Percentiles rank a stretch among this genome's conserved stretches.
These are phyloP conservation scores for Hoplostethus mediterraneus DNA, from an alignment of 2,797 vertebrate species.

Conservation along the genomic window DNA sequence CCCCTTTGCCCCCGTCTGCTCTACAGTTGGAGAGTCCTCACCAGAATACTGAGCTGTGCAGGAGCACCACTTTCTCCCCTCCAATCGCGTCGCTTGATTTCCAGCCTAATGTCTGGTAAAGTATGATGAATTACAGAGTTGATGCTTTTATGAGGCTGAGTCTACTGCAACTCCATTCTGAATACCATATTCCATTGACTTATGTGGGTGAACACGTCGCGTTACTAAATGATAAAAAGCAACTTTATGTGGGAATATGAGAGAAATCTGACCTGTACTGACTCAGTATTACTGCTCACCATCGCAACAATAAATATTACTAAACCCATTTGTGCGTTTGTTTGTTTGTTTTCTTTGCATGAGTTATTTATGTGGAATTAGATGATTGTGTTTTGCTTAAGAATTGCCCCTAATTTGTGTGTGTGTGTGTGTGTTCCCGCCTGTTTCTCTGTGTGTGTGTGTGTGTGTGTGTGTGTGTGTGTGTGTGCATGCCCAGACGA, in stretches of 20 bases:
- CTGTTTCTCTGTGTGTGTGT: constrained; percentile 25
- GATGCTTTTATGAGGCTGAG: constrained; percentile 53
- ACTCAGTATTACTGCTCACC: constrained; percentile 13
- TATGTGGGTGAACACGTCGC: constrained; percentile 18
- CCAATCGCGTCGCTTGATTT: constrained; percentile 52
- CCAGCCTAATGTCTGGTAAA: constrained; percentile 56
- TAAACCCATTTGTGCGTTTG: constrained; percentile 39
- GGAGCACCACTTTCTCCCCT: constrained; percentile 23
- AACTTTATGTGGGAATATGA: constrained; percentile 21
- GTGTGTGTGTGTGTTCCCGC: background rate
- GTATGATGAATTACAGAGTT: constrained; percentile 69
- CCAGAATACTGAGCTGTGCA: constrained; percentile 68
- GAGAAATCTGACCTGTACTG: constrained; percentile 17
- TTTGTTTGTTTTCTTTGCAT: constrained; percentile 27
- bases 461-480: constrained; percentile 10
- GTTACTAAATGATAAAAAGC: constrained; percentile 25
- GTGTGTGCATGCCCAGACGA: constrained; percentile 30
- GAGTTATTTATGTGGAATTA: constrained; percentile 28
- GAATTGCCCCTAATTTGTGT: constrained; percentile 46
- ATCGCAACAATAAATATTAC: constrained; percentile 55
- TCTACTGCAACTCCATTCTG: constrained; percentile 46
- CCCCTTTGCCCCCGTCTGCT: constrained; percentile 67
- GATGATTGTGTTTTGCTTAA: constrained; percentile 48
- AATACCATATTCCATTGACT: constrained; percentile 36
- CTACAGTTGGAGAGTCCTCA: constrained; percentile 69